A percentile compares a stretch with the other conserved stretches of the same genome.
These are phyloP conservation scores for Phalacrocorax brasilianus DNA, from an alignment of 2,113 vertebrate species.

Conservation along the genomic window DNA sequence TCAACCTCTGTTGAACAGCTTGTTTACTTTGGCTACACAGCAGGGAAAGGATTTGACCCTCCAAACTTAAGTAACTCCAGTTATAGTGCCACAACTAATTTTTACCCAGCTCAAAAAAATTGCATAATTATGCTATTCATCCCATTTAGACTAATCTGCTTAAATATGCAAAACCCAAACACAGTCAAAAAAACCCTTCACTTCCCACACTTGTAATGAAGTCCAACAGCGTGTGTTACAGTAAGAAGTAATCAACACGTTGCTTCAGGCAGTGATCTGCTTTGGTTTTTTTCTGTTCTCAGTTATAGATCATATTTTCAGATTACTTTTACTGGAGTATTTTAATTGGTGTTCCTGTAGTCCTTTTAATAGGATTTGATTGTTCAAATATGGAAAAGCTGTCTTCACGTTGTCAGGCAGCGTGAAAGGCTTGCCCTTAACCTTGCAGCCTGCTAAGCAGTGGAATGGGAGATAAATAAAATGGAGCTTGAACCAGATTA, in stretches of 20 bases:
- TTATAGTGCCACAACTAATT: background rate
- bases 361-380: slow-evolving; percentile 62
- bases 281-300: slow-evolving; percentile 45
- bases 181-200: background rate
- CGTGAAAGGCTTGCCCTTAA: slow-evolving; percentile 7
- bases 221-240: background rate
- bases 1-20: background rate
- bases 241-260: background rate
- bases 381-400: slow-evolving; percentile 48
- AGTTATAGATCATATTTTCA: slow-evolving; percentile 59
- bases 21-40: background rate
- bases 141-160: slow-evolving; percentile 47
- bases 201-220: slow-evolving; percentile 16
- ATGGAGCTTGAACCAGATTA: background rate
- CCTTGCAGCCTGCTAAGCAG: slow-evolving; percentile 26
- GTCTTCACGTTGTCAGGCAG: background rate
- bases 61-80: background rate
- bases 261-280: background rate
- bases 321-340: slow-evolving; percentile 55
- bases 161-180: slow-evolving; percentile 43
- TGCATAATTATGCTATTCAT: background rate
- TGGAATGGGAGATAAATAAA: slow-evolving; percentile 34
- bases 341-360: slow-evolving; percentile 66
- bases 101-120: background rate
- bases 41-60: background rate